Percentiles rank a stretch among this genome's conserved stretches.
These are phyloP conservation scores for Euplexia lucipara DNA, from an alignment of 2,888 invertebrate genomes.

Conservation along the genomic window DNA sequence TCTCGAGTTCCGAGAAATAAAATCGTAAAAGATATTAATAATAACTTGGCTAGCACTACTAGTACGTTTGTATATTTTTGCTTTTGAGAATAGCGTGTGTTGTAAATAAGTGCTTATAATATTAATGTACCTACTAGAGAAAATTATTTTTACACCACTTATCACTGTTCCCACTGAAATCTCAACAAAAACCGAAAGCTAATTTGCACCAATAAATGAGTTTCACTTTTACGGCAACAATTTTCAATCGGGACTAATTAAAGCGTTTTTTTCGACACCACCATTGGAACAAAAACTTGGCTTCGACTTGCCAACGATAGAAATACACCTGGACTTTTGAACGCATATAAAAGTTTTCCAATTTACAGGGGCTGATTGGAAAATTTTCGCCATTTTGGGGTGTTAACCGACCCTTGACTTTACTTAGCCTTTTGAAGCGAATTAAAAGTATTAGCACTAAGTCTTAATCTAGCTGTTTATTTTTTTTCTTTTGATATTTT, in stretches of 20 bases:
- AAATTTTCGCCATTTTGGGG: slow-evolving; percentile 89
- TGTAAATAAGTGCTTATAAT: no score
- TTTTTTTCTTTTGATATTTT: slow-evolving; percentile 9
- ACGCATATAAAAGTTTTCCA: slow-evolving; percentile 91
- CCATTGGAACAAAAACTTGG: slow-evolving; percentile 84
- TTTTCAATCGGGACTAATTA: slow-evolving; percentile 80
- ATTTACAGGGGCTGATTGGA: slow-evolving; percentile 90
- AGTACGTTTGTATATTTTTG: no score
- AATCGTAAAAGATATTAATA: no score
- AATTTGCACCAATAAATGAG: slow-evolving; percentile 63
- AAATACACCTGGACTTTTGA: slow-evolving; percentile 90
- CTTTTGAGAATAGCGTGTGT: no score
- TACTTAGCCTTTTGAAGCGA: slow-evolving; percentile 81
- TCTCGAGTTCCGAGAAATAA: no score
- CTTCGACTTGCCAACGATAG: slow-evolving; percentile 79
- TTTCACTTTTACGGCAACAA: slow-evolving; percentile 68
- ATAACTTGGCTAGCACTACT: no score
- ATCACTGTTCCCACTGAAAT: slow-evolving; percentile 13
- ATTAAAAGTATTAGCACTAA: slow-evolving; percentile 76
- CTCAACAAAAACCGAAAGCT: slow-evolving; percentile 51
- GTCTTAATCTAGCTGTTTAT: slow-evolving; percentile 50
- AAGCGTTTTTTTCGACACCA: slow-evolving; percentile 80
- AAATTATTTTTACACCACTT: not conserved
- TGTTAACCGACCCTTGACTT: slow-evolving; percentile 89
- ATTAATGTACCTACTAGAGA: no score